Conservation (phyloP, 2,797 vertebrate species). For the Acanthurus leucopareius region DNA sequence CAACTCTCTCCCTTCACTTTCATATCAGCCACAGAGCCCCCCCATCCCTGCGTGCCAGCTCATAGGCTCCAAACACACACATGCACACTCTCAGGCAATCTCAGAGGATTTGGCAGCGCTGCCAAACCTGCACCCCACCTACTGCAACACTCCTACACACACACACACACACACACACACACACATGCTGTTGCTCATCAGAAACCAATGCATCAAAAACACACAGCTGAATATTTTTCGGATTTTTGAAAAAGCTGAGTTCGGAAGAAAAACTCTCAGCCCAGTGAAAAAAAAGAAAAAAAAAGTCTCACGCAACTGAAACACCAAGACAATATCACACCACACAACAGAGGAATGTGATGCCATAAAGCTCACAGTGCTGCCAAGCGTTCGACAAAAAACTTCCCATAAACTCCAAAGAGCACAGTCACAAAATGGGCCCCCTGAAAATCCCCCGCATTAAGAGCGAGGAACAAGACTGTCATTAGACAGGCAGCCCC, state of each 20-base stretch:
- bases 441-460: constrained; percentile 61
- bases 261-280: too few relatives aligned
- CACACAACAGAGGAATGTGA: constrained; percentile 39
- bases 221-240: constrained; percentile 57
- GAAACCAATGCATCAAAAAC: constrained; percentile 67
- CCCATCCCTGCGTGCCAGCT: constrained; percentile 62
- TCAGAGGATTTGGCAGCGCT: constrained; percentile 72
- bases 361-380: constrained; percentile 47
- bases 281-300: constrained; percentile 19
- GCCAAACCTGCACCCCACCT: constrained; percentile 72
- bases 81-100: constrained; percentile 49
- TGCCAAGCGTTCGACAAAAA: constrained; percentile 37
- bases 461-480: constrained; percentile 63
- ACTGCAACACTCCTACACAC: constrained; percentile 66
- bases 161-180: constrained; percentile 38
- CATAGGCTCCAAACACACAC: constrained; percentile 50
- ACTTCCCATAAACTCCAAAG: constrained; percentile 73
- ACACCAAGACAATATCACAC: constrained; percentile 41
- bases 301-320: constrained; percentile 52
- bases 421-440: constrained; percentile 74
- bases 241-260: too few relatives aligned
- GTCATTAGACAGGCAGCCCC: constrained; percentile 70
- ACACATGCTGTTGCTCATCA: constrained; percentile 60
- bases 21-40: constrained; percentile 77
- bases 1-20: constrained; percentile 82